These are phyloP conservation scores for Bubo scandiacus DNA, from an alignment of 2,113 vertebrate species.

Conservation along the genomic window DNA sequence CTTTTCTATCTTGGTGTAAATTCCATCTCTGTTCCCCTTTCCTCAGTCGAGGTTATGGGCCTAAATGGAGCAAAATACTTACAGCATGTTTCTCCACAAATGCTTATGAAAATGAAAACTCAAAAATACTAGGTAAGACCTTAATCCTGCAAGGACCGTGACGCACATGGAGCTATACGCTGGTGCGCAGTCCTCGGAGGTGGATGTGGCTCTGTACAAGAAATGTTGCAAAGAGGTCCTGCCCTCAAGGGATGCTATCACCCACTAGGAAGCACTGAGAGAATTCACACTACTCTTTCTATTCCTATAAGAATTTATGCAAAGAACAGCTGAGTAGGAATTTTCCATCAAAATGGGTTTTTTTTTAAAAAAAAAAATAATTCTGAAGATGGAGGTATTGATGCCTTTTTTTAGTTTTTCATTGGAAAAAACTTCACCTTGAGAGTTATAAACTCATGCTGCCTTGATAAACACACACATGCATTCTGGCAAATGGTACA, in stretches of 20 bases:
- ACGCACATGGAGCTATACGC: neutral
- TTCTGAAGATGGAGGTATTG: neutral
- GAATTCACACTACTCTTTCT: neutral
- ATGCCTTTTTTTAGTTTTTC: neutral
- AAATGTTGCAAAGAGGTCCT: neutral
- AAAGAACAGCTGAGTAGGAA: neutral
- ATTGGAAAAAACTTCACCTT: neutral
- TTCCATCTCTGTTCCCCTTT: neutral
- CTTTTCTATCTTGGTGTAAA: neutral
- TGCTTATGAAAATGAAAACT: neutral
- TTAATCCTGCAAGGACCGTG: neutral
- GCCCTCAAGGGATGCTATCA: neutral
- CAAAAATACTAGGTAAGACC: neutral
- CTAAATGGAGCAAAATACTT: neutral
- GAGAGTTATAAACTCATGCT: neutral
- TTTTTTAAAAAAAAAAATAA: neutral
- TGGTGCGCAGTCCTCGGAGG: no score
- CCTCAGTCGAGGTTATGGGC: neutral
- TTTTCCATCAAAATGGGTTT: neutral
- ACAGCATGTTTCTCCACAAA: neutral
- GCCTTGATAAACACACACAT: neutral
- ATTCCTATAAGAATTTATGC: neutral
- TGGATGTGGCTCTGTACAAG: neutral
- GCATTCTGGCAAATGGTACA: neutral
- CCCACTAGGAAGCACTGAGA: accelerated